These are phyloP conservation scores for Hemibagrus guttatus DNA, from an alignment of 2,797 vertebrate species.

Conservation along the genomic window DNA sequence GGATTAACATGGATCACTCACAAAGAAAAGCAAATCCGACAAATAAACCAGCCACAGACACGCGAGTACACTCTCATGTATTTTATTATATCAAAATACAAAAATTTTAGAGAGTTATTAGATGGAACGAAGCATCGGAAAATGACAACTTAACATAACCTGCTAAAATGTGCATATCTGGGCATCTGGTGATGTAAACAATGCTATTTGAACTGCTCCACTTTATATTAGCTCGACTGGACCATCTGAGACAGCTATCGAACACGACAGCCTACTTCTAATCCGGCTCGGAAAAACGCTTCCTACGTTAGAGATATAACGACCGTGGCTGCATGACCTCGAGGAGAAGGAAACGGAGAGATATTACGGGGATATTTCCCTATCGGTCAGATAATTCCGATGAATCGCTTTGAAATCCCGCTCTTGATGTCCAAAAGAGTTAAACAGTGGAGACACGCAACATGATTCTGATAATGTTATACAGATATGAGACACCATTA, in stretches of 20 bases:
- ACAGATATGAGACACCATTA: conserved; percentile 52
- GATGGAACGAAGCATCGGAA: conserved; percentile 81
- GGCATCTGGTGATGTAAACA: conserved; percentile 61
- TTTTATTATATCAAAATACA: conserved; percentile 88
- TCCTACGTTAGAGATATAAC: conserved; percentile 12
- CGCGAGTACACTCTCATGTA: conserved; percentile 53
- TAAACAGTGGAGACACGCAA: conserved; percentile 43
- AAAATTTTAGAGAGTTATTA: conserved; percentile 81
- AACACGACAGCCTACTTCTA: conserved; percentile 29
- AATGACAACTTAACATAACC: conserved; percentile 78
- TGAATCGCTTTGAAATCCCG: conserved; percentile 45
- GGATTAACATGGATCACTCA: conserved; percentile 42
- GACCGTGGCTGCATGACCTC: conserved; percentile 62
- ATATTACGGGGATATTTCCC: conserved; percentile 9
- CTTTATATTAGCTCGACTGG: conserved; percentile 45
- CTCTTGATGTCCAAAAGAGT: conserved; percentile 47
- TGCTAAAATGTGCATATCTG: conserved; percentile 65
- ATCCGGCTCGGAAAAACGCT: conserved; percentile 31
- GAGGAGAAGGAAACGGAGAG: conserved; percentile 52
- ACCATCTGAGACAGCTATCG: conserved; percentile 46
- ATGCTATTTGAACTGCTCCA: conserved; percentile 52
- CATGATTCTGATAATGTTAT: conserved; percentile 47
- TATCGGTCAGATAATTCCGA: conserved; percentile 29
- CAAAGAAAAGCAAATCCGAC: neutral
- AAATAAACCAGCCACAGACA: conserved; percentile 44